Base-by-base conservation (phyloP, 2,797 vertebrate genomes). In the Argya squamiceps region DNA sequence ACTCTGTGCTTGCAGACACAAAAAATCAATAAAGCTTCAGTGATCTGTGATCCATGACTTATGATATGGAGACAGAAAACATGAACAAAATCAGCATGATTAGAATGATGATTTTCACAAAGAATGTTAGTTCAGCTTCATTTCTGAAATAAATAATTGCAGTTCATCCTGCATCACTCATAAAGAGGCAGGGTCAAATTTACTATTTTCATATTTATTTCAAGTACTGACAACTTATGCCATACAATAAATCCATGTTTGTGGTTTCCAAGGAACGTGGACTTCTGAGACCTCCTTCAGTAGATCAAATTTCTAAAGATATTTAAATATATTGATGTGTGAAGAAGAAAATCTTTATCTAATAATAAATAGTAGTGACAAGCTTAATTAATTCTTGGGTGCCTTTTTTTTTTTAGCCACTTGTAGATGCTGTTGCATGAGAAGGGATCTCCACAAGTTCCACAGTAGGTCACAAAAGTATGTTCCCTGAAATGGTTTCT, bases 361-460 rank as follows among this genome's bases (percentile, higher is more conserved):
- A 32, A 88, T 10, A 8, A 84, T 21, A 88, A 84, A 76, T 7
- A 69, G 17, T 9, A 65, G 29, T 9, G 9, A 15, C 23, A 81
- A 93, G 44, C 18, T 76, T 80, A 89, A 75, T 87, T 71, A 92
- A 84, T 49, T 63, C 59, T 62, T 26, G 2, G 11, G 4, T 1
- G 41, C 4, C 27, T 50, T 50, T 50, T 50, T 29, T 50, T 78
- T 76, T 30, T 71, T 62, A 12, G 30, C 79, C 65, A 92, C 95
- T 95, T 93, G 93, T 94, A 87, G 94, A 89, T 83, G 49, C 16
- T 58, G 18, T 4, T 36, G 49, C 49, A 62, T 24, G 41, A 74
- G 52, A 29, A 58, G 50, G 41, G 46, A 88, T 79, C 24, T 84
- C 83, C 60, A 84, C n/a, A 93, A 95, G 93, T 96, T 97, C 92